phyloP scores from a whole-genome alignment of 2,797 vertebrate species.

The Hippocampus kuda region DNA sequence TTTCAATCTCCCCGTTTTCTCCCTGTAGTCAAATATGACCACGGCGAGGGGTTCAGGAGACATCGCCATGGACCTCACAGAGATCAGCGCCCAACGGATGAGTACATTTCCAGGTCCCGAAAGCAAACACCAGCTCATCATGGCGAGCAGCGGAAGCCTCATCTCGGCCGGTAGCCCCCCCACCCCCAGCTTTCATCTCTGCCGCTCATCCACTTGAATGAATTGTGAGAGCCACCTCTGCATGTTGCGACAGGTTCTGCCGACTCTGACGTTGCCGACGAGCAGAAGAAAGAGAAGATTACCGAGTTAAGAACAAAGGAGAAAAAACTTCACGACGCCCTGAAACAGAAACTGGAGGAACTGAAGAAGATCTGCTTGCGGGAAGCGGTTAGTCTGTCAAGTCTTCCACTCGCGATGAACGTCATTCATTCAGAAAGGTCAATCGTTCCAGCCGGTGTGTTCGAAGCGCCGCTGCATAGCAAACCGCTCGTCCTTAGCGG shows the following conservation, averaged over 20 bases:
- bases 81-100: conserved; percentile 71
- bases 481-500: not conserved
- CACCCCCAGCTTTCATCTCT: conserved; percentile 9
- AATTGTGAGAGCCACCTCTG: conserved; percentile 15
- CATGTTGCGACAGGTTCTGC: conserved; percentile 73
- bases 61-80: conserved; percentile 89
- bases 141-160: conserved; percentile 92
- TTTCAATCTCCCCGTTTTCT: conserved; percentile 4
- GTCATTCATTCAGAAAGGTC: too few relatives aligned
- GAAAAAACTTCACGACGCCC: conserved; percentile 77
- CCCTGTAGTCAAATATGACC: conserved; percentile 79
- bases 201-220: conserved; percentile 16
- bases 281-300: conserved; percentile 89
- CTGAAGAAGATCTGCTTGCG: conserved; percentile 88
- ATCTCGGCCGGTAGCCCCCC: conserved; percentile 79
- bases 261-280: conserved; percentile 84
- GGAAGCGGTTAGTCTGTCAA: conserved; percentile 78
- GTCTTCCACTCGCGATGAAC: too few relatives aligned
- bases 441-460: not conserved
- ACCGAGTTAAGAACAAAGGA: conserved; percentile 87
- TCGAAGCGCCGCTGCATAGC: not conserved
- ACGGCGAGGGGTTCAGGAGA: conserved; percentile 85
- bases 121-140: conserved; percentile 83
- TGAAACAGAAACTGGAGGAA: conserved; percentile 82
- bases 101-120: conserved; percentile 73